Base-by-base conservation (phyloP, 2,113 vertebrate genomes). In the Ceyx melanurus region DNA sequence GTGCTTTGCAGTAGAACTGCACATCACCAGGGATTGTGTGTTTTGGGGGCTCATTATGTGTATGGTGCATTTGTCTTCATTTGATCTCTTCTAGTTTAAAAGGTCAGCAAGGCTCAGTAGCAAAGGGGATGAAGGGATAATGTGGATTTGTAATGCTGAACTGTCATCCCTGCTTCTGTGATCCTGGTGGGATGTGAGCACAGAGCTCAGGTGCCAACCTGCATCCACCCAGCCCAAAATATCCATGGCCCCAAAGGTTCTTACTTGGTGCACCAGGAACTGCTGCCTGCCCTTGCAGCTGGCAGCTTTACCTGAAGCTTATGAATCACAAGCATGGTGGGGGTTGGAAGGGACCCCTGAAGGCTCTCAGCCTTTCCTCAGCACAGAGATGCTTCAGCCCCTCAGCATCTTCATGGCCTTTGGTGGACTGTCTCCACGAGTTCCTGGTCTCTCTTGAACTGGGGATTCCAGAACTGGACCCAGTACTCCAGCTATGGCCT, bases 161-260 rank as follows among this genome's bases (percentile, higher is more conserved):
- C 53, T 71, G 29, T 48, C 40, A 6, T 61, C 57, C 33, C 43
- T 43, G 5, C 2, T 50, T 46, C 13, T 40, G 66, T 10, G 0
- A 10, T n/a, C 31, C 26, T 0, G 0, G 57, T 57, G 53, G 50
- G 58, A 31, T 1, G 1, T 31, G 54, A 70, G 10, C 2, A 3
- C 15, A 23, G 66, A 57, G 5, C 9, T 25, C 2, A 21, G 62
- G 66, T 73, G 53, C 15, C 3, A 31, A 37, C 37, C 53, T 35
- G 40, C 19, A 13, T 60, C 57, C 23, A 33, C 14, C 8, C 77
- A 58, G 31, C 60, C 60, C 42, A 13, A n/a, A 81, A 25, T 2
- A 67, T 7, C 28, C 1, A 0, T 3, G 7, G 11, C 22, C 48
- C 11, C 50, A 35, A 8, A 33, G 28, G 28, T 28, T 10, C 23